A percentile compares a stretch with the other conserved stretches of the same genome.
These are phyloP conservation scores for Aulostomus chinensis DNA, from an alignment of 2,797 vertebrate species.

Conservation along the genomic window DNA sequence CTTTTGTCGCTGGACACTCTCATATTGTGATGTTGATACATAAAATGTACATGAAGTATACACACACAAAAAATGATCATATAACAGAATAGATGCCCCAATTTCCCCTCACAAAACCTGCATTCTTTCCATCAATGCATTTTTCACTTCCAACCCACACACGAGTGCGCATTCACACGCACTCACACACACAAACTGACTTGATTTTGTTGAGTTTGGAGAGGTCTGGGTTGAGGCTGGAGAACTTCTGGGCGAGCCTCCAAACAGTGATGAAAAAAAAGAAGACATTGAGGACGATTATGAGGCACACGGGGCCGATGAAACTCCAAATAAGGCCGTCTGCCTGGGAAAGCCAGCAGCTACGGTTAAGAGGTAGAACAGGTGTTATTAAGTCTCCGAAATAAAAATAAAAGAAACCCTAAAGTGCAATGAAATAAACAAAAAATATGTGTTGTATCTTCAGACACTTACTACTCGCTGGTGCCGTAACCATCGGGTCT, in stretches of 20 bases:
- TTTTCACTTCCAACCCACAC: slow-evolving; percentile 4
- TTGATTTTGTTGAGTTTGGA: slow-evolving; percentile 82
- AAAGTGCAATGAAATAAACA: slow-evolving; percentile 4
- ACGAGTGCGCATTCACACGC: neutral
- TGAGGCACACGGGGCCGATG: slow-evolving; percentile 79
- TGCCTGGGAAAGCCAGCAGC: slow-evolving; percentile 84
- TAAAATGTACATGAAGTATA: too few species aligned
- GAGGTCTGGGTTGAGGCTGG: slow-evolving; percentile 86
- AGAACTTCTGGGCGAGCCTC: slow-evolving; percentile 86
- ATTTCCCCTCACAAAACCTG: too few species aligned
- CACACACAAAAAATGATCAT: too few species aligned
- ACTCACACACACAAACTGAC: slow-evolving; percentile 61
- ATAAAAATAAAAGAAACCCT: slow-evolving; percentile 1
- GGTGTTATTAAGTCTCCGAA: neutral
- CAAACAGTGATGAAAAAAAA: slow-evolving; percentile 87
- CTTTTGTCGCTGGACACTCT: slow-evolving; percentile 12
- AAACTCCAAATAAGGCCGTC: slow-evolving; percentile 86
- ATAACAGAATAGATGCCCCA: too few species aligned
- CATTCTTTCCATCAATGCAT: slow-evolving; percentile 37
- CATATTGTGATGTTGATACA: neutral
- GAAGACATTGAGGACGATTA: slow-evolving; percentile 81
- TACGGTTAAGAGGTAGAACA: slow-evolving; percentile 38
- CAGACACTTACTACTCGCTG: slow-evolving; percentile 73
- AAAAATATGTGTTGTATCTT: neutral
- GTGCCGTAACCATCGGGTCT: slow-evolving; percentile 78